These are phyloP conservation scores for Phaedon cochleariae DNA, from an alignment of 2,888 invertebrate genomes.

Conservation along the genomic window DNA sequence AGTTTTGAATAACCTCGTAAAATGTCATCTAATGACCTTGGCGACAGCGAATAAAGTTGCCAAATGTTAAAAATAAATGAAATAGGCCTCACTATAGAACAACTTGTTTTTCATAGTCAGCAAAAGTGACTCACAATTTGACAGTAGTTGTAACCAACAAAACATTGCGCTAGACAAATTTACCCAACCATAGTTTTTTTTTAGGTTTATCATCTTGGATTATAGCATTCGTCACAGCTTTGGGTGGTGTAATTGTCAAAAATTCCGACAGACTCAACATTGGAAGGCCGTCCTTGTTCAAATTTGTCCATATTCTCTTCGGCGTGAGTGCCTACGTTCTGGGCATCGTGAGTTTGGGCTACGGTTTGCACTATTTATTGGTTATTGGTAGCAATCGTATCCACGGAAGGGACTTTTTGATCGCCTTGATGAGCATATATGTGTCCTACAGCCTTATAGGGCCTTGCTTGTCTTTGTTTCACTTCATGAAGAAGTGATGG, in stretches of 20 bases:
- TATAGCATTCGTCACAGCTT: conserved; percentile 28
- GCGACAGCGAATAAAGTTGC: too few species aligned
- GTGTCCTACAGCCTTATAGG: conserved; percentile 35
- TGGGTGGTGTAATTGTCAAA: conserved; percentile 31
- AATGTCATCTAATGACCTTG: too few species aligned
- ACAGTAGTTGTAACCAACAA: too few species aligned
- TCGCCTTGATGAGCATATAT: conserved; percentile 35
- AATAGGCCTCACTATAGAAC: too few species aligned
- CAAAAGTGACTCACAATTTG: too few species aligned
- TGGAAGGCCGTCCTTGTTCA: conserved; percentile 23
- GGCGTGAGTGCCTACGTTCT: conserved; percentile 37
- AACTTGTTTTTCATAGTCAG: too few species aligned
- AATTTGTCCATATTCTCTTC: conserved; percentile 34
- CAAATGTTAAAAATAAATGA: too few species aligned
- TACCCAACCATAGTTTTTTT: too few species aligned
- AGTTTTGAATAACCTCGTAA: too few species aligned
- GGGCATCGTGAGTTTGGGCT: conserved; percentile 38
- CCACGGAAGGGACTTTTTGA: conserved; percentile 30
- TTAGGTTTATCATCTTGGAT: conserved; percentile 42
- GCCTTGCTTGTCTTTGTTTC: conserved; percentile 22
- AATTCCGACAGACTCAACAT: conserved; percentile 14
- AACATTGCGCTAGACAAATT: too few species aligned
- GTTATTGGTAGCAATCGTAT: background rate
- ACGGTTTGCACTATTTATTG: conserved; percentile 35
- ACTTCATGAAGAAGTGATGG: background rate